Percentiles rank a stretch among this genome's conserved stretches.
Conservation (phyloP, 2,113 vertebrate genomes). For the Antechinus stuartii region DNA sequence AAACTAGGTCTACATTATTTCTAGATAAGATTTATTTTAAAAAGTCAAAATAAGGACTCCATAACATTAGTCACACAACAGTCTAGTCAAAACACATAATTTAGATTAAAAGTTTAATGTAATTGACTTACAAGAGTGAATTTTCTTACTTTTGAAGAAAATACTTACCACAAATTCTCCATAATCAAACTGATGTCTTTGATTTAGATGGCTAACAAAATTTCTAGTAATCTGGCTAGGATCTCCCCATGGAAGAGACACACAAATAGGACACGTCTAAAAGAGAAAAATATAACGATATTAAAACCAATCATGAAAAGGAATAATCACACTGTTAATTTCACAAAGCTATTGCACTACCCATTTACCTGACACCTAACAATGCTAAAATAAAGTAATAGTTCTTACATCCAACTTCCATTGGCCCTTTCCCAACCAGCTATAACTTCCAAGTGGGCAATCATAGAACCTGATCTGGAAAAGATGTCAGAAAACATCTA, state of each 20-base stretch:
- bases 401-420: constrained; percentile 50
- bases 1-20: constrained; percentile 33
- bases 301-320: constrained; percentile 62
- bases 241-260: constrained; percentile 89
- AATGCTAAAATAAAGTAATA: neutral
- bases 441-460: neutral
- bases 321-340: constrained; percentile 32
- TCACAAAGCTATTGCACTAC: neutral
- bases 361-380: neutral
- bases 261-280: constrained; percentile 92
- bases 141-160: constrained; percentile 72
- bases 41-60: constrained; percentile 41
- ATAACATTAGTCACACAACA: constrained; percentile 22
- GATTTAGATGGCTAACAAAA: constrained; percentile 90
- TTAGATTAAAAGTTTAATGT: constrained; percentile 51
- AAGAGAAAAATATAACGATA: constrained; percentile 62
- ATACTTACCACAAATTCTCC: constrained; percentile 89
- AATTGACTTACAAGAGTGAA: constrained; percentile 23
- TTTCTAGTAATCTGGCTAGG: constrained; percentile 88
- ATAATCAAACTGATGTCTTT: constrained; percentile 89
- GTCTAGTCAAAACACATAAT: constrained; percentile 53
- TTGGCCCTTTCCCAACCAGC: constrained; percentile 33
- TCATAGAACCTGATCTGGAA: neutral
- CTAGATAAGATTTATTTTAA: constrained; percentile 44
- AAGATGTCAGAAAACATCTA: neutral